Evolutionary conservation across 2,888 invertebrate genomes (phyloP).

Genomic region (Plusia festucae): DNA sequence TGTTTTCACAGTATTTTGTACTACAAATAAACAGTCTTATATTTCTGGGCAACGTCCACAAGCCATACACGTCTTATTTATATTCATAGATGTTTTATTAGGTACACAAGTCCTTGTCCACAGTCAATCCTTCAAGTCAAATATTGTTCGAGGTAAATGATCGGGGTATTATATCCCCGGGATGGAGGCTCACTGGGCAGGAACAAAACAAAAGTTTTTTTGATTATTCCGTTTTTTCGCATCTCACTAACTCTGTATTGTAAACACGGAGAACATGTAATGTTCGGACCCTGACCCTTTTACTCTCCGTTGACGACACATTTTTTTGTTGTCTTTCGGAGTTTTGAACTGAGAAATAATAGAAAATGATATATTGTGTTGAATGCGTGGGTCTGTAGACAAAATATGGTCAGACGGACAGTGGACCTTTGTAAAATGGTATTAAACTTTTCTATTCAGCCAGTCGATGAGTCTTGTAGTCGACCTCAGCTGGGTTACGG

Average conservation of each 20-base stretch:
- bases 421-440: no score
- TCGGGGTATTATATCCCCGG: slow-evolving; percentile 34
- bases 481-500: no score
- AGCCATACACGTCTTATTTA: slow-evolving; percentile 37
- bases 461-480: no score
- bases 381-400: neutral
- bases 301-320: slow-evolving; percentile 22
- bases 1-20: neutral
- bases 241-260: slow-evolving; percentile 46
- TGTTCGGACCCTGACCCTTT: slow-evolving; percentile 40
- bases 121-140: slow-evolving; percentile 54
- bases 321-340: slow-evolving; percentile 21
- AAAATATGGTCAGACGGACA: no score
- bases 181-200: slow-evolving; percentile 50
- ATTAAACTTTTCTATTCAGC: no score
- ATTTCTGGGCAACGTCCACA: neutral
- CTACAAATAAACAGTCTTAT: neutral
- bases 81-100: slow-evolving; percentile 56
- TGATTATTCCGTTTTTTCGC: slow-evolving; percentile 48
- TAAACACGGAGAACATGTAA: slow-evolving; percentile 31
- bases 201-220: slow-evolving; percentile 56
- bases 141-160: slow-evolving; percentile 54
- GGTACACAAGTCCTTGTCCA: slow-evolving; percentile 37
- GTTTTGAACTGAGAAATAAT: neutral
- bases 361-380: neutral